Evolutionary conservation across 1,140 invertebrate genomes (phyloP).

Genomic region (Drosophila neocordata): DNA sequence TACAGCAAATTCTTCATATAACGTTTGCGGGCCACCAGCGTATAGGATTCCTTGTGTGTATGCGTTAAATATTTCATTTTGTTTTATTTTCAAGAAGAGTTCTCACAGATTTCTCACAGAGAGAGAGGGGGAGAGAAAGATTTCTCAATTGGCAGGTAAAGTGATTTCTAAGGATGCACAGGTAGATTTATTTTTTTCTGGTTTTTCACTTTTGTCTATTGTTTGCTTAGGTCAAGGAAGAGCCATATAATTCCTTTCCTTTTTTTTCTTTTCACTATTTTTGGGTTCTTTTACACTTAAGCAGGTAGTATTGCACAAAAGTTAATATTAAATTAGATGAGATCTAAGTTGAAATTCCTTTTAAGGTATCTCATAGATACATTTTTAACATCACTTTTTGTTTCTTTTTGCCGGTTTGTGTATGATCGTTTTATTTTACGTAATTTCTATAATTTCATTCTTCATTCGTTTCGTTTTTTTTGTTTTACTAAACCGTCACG

Average conservation of each 20-base stretch:
- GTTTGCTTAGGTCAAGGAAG: slow-evolving; percentile 65
- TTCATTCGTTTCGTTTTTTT: slow-evolving; percentile 44
- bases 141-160: slow-evolving; percentile 42
- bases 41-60: slow-evolving; percentile 84
- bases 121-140: no score
- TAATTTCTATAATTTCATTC: slow-evolving; percentile 14
- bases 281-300: slow-evolving; percentile 7
- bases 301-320: slow-evolving; percentile 72
- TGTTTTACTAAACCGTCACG: slow-evolving; percentile 25
- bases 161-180: slow-evolving; percentile 23
- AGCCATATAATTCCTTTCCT: neutral
- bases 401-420: neutral
- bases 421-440: neutral
- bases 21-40: slow-evolving; percentile 83
- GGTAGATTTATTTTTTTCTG: slow-evolving; percentile 12
- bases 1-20: slow-evolving; percentile 84
- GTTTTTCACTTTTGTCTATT: slow-evolving; percentile 36
- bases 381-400: slow-evolving; percentile 3
- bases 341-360: slow-evolving; percentile 18
- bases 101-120: slow-evolving; percentile 23
- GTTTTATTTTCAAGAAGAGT: slow-evolving; percentile 20
- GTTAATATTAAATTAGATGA: slow-evolving; percentile 38
- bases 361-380: slow-evolving; percentile 38
- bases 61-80: slow-evolving; percentile 84
- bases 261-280: neutral